Evolutionary conservation across 2,888 invertebrate genomes (phyloP), one percentile per base, ranked within the genome.

Genomic region (Acholoe squamosa): DNA sequence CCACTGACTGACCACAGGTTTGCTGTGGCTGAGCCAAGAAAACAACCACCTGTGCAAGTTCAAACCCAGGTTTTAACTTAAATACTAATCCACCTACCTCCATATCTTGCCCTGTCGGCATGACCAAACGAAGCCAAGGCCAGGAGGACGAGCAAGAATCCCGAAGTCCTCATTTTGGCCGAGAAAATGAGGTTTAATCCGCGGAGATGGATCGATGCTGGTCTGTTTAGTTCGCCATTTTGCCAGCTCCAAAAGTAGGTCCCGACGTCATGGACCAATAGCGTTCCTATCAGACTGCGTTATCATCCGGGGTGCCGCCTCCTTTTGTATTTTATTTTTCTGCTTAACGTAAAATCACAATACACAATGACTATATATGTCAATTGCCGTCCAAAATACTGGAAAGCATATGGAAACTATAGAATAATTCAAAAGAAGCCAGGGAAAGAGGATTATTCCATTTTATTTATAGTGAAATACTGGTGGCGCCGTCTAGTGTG

Each of bases 221-320:
- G 14, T 80, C 80, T 80, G 80, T 80, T 80, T 19, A 33, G 34
- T 16, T n/a, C n/a, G 80, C 80, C 80, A 80, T 80, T 34, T 80
- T 80, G 19, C 3, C 34, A 80, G 43, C 80, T 43, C 43, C 71
- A 22, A 80, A 80, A 80, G 80, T 80, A 43, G 80, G 80, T 80
- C 80, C 33, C 1, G 3, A 19, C 19, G n/a, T n/a, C 22, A 61
- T 10, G 43, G 43, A 3, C n/a, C n/a, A 19, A n/a, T 61, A 61
- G 61, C n/a, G 61, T 3, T 14, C 3, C 5, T 14, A 61, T 3
- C 5, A 10, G n/a, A 14, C 61, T 61, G 61, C 61, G 5, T n/a
- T 61, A 19, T 7, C 14, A 3, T 1, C 3, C 19, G 61, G 19
- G 61, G 61, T 61, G n/a, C 19, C 61, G 61, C 61, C 61, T 61